These are phyloP conservation scores for Drosophila busckii DNA, from an alignment of 1,140 invertebrate genomes.

Conservation along the genomic window DNA sequence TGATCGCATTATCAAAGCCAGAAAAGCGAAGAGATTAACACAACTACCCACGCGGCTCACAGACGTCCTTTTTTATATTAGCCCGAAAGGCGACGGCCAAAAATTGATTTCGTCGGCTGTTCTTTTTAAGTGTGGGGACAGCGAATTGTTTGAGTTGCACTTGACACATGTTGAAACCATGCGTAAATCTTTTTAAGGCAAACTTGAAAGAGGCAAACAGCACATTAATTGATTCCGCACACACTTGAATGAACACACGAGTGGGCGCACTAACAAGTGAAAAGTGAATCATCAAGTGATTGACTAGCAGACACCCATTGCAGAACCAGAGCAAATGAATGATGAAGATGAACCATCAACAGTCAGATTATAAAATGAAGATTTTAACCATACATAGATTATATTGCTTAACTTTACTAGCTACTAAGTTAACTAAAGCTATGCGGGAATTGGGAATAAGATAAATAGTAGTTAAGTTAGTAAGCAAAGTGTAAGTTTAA, in stretches of 20 bases:
- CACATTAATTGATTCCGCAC: constrained; percentile 62
- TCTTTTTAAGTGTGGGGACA: constrained; percentile 29
- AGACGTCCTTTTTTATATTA: background rate
- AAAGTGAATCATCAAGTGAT: background rate
- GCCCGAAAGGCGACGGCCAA: background rate
- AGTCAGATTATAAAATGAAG: too few relatives aligned
- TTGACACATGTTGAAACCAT: constrained; percentile 67
- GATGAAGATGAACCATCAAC: too few relatives aligned
- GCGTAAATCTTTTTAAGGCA: constrained; percentile 58
- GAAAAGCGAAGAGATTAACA: constrained; percentile 33
- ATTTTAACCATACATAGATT: too few relatives aligned
- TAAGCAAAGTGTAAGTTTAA: too few relatives aligned
- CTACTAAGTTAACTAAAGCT: too few relatives aligned
- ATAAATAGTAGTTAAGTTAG: too few relatives aligned
- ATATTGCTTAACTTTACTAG: too few relatives aligned
- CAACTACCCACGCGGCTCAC: constrained; percentile 9
- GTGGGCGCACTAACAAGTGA: constrained; percentile 6
- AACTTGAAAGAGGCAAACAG: constrained; percentile 52
- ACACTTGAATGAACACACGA: constrained; percentile 52
- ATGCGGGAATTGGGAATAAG: too few relatives aligned
- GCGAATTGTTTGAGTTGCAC: constrained; percentile 63
- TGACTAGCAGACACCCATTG: background rate
- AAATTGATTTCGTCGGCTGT: constrained; percentile 51
- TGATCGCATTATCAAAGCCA: constrained; percentile 69
- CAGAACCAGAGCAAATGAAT: background rate